Percentiles rank a stretch among this genome's conserved stretches.
phyloP scores from a whole-genome alignment of 2,113 vertebrate species.

The Chroicocephalus ridibundus region DNA sequence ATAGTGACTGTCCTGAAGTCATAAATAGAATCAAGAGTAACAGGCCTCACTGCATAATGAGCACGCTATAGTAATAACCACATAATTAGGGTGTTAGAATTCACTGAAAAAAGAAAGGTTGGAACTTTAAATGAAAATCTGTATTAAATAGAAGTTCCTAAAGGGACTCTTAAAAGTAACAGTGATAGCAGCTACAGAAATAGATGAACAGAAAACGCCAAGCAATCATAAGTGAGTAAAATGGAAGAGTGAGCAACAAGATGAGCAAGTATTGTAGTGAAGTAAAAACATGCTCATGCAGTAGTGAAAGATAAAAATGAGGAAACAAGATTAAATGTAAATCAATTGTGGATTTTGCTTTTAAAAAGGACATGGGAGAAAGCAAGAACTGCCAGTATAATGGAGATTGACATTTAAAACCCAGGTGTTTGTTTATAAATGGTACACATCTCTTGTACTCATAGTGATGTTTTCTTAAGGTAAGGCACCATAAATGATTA shows the following conservation, averaged over 20 bases:
- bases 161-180: background rate
- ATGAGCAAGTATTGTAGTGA: background rate
- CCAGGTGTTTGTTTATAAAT: background rate
- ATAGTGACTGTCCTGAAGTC: background rate
- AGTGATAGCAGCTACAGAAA: background rate
- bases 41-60: background rate
- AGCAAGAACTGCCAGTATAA: background rate
- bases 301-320: background rate
- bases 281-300: background rate
- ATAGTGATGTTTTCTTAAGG: background rate
- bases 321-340: background rate
- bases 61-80: background rate
- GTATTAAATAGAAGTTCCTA: background rate
- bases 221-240: background rate
- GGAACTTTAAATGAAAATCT: background rate
- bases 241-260: background rate
- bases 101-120: background rate
- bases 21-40: background rate
- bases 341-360: background rate
- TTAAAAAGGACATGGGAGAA: background rate
- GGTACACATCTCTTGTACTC: background rate
- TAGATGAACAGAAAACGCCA: background rate
- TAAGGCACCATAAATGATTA: background rate
- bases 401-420: background rate
- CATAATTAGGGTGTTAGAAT: background rate